Evolutionary conservation across 2,113 vertebrate species (phyloP), one percentile per base, ranked within the genome.

Genomic region (Natator depressus): DNA sequence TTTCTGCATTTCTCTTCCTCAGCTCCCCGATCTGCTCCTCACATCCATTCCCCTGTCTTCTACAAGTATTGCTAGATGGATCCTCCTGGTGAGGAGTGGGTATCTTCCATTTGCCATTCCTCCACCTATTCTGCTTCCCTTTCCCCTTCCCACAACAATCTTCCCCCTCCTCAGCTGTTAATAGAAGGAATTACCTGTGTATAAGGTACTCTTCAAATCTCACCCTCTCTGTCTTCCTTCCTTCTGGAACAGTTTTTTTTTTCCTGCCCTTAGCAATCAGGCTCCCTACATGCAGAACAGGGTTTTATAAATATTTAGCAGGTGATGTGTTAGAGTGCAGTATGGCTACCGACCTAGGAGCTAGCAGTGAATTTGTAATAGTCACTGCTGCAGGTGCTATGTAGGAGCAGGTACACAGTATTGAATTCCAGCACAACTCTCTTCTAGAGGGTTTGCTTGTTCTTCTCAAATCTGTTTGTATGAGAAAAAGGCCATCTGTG

Each of bases 401-500:
- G 13, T 50, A 12, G 0, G 62, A 89, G 55, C 47, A 88, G 42
- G 88, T 82, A 89, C 8, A 20, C n/a, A 24, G 29, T 2, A 79
- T 42, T 81, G 80, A 38, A 85, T 9, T 93, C 85, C 54, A 13
- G 3, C 0, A 2, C 55, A 80, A 51, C 3, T 1, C 46, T 88
- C 22, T 25, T 42, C 79, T 24, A 29, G 89, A 76, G 82, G 50
- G 54, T 47, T 95, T 49, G n/a, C 89, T 95, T 93, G 55, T 2
- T 0, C 84, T 94, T 92, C 95, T 92, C 62, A 89, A 92, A 88
- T 87, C 85, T 1, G 1, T 5, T 51, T 55, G 76, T 82, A 91
- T 94, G 94, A 96, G 94, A 98, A 96, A 97, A 97, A 57, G 88
- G 85, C 96, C 96, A 97, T 97, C 97, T 97, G 97, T 97, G 97